These are phyloP conservation scores for Asarcornis scutulata DNA, from an alignment of 2,113 vertebrate species.

Conservation along the genomic window DNA sequence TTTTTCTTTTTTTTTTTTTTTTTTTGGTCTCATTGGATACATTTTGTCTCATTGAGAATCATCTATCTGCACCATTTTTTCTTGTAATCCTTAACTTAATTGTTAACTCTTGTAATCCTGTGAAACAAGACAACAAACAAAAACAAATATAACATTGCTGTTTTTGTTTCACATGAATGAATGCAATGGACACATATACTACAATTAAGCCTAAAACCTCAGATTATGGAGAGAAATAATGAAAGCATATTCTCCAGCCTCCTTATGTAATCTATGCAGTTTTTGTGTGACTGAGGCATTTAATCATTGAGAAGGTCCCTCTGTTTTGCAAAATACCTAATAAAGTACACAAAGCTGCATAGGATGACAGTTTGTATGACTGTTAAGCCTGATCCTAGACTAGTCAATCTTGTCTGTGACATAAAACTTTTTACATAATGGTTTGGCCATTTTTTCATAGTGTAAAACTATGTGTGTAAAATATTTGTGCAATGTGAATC, in stretches of 20 bases:
- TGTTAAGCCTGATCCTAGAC: neutral
- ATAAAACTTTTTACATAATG: neutral
- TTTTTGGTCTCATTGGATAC: neutral
- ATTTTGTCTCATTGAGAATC: neutral
- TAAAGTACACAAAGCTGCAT: neutral
- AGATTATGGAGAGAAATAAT: neutral
- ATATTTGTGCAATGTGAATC: neutral
- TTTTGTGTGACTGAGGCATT: neutral
- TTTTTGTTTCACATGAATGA: neutral
- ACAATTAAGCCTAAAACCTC: neutral
- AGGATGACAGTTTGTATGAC: neutral
- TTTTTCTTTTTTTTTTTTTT: neutral
- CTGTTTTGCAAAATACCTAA: neutral
- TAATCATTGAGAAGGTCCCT: neutral
- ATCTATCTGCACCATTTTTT: neutral
- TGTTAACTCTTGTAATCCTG: neutral
- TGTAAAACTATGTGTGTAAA: neutral
- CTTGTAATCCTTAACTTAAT: too few species aligned
- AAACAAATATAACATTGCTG: neutral
- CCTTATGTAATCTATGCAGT: neutral
- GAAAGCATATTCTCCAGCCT: neutral
- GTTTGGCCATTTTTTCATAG: neutral
- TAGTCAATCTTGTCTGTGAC: neutral
- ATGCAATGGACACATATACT: neutral
- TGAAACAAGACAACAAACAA: neutral